A percentile compares a stretch with the other conserved stretches of the same genome.
Evolutionary conservation across 2,888 invertebrate genomes (phyloP).

Genomic region (Monopis laevigella): DNA sequence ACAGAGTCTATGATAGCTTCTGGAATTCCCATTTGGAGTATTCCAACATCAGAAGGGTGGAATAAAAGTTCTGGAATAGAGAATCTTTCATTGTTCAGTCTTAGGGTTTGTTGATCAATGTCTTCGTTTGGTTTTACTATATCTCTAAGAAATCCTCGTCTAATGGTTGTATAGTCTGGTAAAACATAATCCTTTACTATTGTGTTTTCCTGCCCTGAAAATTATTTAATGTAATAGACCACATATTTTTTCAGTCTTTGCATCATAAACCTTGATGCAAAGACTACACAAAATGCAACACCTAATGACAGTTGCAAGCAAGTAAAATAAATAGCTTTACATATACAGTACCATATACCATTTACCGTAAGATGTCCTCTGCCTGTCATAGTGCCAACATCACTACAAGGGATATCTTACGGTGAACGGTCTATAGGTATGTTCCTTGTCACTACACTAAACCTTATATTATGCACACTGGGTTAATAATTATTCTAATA

Average conservation of each 20-base stretch:
- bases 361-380: no score
- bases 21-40: slow-evolving; percentile 90
- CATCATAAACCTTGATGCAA: neutral
- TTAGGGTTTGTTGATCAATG: slow-evolving; percentile 78
- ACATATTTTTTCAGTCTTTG: neutral
- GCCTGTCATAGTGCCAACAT: no score
- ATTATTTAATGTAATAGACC: no score
- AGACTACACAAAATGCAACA: no score
- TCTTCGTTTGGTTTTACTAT: slow-evolving; percentile 47
- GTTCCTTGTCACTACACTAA: no score
- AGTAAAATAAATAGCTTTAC: no score
- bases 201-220: slow-evolving; percentile 69
- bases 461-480: no score
- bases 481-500: no score
- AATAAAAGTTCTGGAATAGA: slow-evolving; percentile 95
- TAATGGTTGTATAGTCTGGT: slow-evolving; percentile 93
- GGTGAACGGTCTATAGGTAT: no score
- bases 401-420: no score
- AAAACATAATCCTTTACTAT: slow-evolving; percentile 92
- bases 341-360: no score
- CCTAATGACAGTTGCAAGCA: no score
- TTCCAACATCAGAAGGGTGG: slow-evolving; percentile 93
- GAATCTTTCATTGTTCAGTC: slow-evolving; percentile 94
- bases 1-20: slow-evolving; percentile 87
- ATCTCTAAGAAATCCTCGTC: slow-evolving; percentile 75